These are phyloP conservation scores for Heliconius hortense DNA, from an alignment of 2,888 invertebrate species.

Conservation along the genomic window DNA sequence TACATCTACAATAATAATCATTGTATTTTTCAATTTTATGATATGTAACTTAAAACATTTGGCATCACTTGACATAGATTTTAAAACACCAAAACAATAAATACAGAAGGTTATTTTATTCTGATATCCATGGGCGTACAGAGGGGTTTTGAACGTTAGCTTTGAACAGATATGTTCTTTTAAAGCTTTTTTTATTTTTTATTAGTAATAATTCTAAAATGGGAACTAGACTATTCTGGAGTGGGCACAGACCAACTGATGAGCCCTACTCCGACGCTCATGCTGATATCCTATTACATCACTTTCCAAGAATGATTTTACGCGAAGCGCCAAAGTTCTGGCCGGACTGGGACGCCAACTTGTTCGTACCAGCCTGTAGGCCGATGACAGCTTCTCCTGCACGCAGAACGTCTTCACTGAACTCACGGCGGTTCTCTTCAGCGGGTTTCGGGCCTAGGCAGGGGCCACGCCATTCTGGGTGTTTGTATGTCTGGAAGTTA, in stretches of 20 bases:
- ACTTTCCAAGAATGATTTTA: slow-evolving; percentile 91
- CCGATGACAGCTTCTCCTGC: slow-evolving; percentile 93
- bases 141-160: no score
- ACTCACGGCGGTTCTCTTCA: slow-evolving; percentile 91
- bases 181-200: no score
- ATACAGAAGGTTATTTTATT: not conserved
- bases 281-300: slow-evolving; percentile 46
- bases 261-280: no score
- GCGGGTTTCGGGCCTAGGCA: slow-evolving; percentile 92
- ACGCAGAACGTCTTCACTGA: slow-evolving; percentile 90
- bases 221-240: no score
- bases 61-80: no score
- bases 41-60: no score
- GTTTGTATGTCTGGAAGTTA: slow-evolving; percentile 86
- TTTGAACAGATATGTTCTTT: no score
- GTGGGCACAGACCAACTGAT: no score
- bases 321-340: slow-evolving; percentile 93
- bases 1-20: no score
- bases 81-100: no score
- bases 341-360: slow-evolving; percentile 91
- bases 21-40: no score
- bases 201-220: no score
- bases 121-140: not conserved
- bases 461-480: slow-evolving; percentile 92
- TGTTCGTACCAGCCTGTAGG: slow-evolving; percentile 93